phyloP scores from a whole-genome alignment of 2,113 vertebrate genomes.

The Antechinus flavipes region DNA sequence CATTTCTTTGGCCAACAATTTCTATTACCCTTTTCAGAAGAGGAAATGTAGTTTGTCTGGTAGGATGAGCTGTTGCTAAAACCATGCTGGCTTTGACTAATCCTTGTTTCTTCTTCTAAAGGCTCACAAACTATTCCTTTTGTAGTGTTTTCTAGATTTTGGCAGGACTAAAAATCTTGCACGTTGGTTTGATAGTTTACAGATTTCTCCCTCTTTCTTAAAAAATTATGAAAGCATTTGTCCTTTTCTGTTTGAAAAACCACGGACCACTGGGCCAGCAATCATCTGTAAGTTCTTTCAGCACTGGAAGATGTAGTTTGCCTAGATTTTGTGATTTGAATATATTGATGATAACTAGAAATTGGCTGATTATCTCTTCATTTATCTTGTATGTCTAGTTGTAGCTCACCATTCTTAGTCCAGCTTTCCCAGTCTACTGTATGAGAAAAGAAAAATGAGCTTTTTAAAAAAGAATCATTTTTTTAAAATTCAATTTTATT shows the following conservation, averaged over 20 bases:
- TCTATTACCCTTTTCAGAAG: background rate
- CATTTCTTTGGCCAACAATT: background rate
- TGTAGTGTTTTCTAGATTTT: background rate
- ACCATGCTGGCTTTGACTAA: background rate
- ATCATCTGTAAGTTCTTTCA: background rate
- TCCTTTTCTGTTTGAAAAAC: background rate
- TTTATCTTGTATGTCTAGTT: background rate
- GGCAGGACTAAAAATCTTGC: background rate
- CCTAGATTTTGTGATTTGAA: background rate
- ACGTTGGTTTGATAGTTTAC: background rate
- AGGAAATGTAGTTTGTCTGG: background rate
- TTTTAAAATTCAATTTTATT: background rate
- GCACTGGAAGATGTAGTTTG: background rate
- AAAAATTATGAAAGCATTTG: background rate
- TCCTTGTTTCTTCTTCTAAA: background rate
- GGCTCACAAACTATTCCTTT: background rate
- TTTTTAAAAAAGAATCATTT: no score
- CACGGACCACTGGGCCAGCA: background rate
- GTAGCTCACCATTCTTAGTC: background rate
- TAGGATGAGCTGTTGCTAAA: background rate
- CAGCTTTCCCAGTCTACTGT: no score
- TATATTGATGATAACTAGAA: background rate
- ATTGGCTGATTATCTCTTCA: background rate
- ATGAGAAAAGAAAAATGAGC: no score
- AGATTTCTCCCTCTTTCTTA: background rate